These are phyloP conservation scores for Noctua pronuba DNA, from an alignment of 2,888 invertebrate species.

Conservation along the genomic window DNA sequence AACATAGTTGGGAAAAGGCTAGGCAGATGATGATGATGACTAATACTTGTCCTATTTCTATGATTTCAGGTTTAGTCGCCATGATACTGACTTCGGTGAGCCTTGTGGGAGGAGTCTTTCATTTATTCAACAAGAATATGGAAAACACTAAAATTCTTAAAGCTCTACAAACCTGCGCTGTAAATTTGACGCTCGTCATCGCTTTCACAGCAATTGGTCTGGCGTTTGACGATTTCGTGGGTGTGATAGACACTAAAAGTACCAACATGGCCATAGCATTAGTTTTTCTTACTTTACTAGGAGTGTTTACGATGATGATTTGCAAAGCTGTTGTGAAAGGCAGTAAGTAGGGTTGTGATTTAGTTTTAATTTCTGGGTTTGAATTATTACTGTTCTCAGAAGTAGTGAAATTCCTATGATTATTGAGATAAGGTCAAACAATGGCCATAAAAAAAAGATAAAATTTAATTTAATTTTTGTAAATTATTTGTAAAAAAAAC, in stretches of 20 bases:
- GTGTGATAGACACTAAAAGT: not conserved
- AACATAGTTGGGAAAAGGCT: not conserved
- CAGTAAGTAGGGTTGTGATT: not conserved
- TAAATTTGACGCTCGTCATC: not conserved
- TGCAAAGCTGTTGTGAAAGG: not conserved
- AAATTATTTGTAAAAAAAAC: not conserved
- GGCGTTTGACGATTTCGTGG: not conserved
- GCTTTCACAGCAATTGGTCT: not conserved
- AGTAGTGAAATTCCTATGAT: too few relatives aligned
- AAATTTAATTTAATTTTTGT: not conserved
- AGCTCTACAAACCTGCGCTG: not conserved
- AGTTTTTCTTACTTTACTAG: not conserved
- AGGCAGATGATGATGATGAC: not conserved
- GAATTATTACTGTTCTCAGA: not conserved
- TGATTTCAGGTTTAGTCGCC: conserved; percentile 78
- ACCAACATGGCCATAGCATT: not conserved
- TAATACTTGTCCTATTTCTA: conserved; percentile 1
- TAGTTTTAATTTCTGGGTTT: not conserved
- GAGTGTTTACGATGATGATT: not conserved
- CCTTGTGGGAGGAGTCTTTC: conserved; percentile 75
- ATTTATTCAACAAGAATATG: conserved; percentile 67
- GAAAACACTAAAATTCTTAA: not conserved
- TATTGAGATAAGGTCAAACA: too few relatives aligned
- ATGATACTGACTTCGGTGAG: conserved; percentile 75
- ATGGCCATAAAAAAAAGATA: not conserved